Base-by-base conservation (phyloP, 2,888 invertebrate genomes). In the Chaitophorus viminalis region DNA sequence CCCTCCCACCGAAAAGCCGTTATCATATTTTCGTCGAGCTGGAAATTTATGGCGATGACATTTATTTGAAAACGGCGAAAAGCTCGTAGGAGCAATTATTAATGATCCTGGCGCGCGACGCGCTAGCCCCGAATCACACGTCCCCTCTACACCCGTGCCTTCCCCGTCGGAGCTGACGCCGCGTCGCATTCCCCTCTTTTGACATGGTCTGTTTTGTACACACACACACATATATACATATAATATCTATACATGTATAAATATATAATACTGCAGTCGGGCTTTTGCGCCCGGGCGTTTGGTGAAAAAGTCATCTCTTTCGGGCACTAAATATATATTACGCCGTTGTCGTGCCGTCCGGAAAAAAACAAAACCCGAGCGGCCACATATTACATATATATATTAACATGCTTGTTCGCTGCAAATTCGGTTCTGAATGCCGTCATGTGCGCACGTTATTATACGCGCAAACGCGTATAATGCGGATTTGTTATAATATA, bases 51-150 rank as follows among this genome's bases (percentile, higher is more conserved):
- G 86, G 78, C 78, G 86, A 78, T 86, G 86, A 86, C 86, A 70
- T 86, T 86, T 86, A 86, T 86, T 86, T 78, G 86, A 86, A 86
- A 86, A 86, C 78, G 78, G 78, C 78, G 86, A 78, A 86, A 86
- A 78, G 86, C 86, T 78, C 86, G 86, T 72, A 33, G 54, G 70
- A 54, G 36, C 70, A 86, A 86, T 86, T 86, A 86, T 86, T 86
- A 86, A 86, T 86, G 86, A 86, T 86, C 46, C 52, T n/a, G 46
- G 52, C 31, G 39, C 76, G 76, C n/a, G n/a, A n/a, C 46, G 36
- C 33, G 76, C 39, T n/a, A 31, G 81, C 29, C 46, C 70, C 31
- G 29, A 8, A 25, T 25, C 60, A 25, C 60, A 9, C 21, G 1
- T 60, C 60, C 21, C 3, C 21, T 25, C 60, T 5, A 4, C 25